These are phyloP conservation scores for Xenopus laevis DNA, from an alignment of 2,113 vertebrate genomes.

Conservation along the genomic window DNA sequence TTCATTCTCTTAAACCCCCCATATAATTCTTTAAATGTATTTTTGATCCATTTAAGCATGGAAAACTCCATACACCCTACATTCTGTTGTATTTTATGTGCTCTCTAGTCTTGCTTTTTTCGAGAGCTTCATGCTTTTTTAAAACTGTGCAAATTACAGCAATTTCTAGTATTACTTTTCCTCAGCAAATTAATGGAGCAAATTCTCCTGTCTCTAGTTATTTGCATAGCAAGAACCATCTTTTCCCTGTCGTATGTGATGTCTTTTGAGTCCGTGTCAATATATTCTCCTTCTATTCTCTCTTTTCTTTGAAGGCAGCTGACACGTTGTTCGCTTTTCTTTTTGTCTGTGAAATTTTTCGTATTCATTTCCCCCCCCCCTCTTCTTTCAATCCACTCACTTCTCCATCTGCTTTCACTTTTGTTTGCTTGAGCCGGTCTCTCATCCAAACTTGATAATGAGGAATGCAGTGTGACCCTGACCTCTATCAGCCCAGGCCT, in stretches of 20 bases:
- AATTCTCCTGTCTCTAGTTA: conserved; percentile 45
- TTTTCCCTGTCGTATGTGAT: conserved; percentile 62
- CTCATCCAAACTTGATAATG: conserved; percentile 99
- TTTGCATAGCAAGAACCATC: conserved; percentile 65
- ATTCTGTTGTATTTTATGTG: neutral
- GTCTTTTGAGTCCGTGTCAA: conserved; percentile 68
- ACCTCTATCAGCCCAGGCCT: conserved; percentile 93
- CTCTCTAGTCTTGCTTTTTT: neutral
- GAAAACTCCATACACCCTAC: no score
- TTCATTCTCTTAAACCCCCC: no score
- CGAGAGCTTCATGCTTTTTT: conserved; percentile 8
- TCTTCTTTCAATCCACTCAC: conserved; percentile 75
- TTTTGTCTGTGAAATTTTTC: conserved; percentile 69
- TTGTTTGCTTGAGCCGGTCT: conserved; percentile 94
- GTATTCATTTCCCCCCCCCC: conserved; percentile 78
- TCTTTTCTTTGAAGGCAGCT: conserved; percentile 88
- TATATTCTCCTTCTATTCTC: conserved; percentile 71
- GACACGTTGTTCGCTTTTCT: conserved; percentile 94
- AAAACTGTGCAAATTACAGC: conserved; percentile 37
- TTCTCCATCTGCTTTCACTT: conserved; percentile 98
- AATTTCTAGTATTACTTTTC: conserved; percentile 36
- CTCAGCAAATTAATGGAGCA: conserved; percentile 37
- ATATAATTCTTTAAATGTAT: no score
- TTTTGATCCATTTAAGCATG: neutral
- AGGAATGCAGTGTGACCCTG: conserved; percentile 99